These are phyloP conservation scores for Sebastes minor DNA, from an alignment of 2,797 vertebrate genomes.

Conservation along the genomic window DNA sequence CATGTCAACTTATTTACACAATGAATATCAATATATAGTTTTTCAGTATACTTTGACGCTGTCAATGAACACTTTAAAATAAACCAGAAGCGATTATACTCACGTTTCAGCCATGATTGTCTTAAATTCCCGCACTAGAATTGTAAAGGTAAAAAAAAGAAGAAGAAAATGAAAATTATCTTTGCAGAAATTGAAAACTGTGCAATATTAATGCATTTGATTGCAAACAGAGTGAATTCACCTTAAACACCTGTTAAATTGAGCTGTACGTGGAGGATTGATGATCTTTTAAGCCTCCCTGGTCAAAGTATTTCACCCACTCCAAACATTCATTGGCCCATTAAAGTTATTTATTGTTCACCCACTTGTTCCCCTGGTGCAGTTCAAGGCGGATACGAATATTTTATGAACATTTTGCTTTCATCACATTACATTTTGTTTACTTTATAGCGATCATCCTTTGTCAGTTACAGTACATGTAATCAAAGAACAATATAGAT, in stretches of 20 bases:
- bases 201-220: not conserved
- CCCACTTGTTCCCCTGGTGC: not conserved
- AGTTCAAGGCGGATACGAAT: not conserved
- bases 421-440: not conserved
- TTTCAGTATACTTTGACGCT: not conserved
- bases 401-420: not conserved
- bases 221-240: not conserved
- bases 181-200: not conserved
- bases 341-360: constrained; percentile 39
- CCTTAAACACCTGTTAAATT: not conserved
- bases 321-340: constrained; percentile 15
- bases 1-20: not conserved
- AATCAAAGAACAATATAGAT: not conserved
- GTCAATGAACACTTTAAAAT: not conserved
- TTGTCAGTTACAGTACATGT: not conserved
- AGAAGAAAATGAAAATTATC: not conserved
- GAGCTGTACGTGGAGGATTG: constrained; percentile 1
- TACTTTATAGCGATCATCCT: not conserved
- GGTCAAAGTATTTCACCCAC: constrained; percentile 25
- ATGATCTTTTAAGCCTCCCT: constrained; percentile 1
- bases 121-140: constrained; percentile 12
- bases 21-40: not conserved
- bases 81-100: constrained; percentile 44
- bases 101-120: constrained; percentile 70
- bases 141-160: not conserved